A percentile compares a stretch with the other conserved stretches of the same genome.
Conservation (phyloP, 2,113 vertebrate genomes). For the Hyla sarda region DNA sequence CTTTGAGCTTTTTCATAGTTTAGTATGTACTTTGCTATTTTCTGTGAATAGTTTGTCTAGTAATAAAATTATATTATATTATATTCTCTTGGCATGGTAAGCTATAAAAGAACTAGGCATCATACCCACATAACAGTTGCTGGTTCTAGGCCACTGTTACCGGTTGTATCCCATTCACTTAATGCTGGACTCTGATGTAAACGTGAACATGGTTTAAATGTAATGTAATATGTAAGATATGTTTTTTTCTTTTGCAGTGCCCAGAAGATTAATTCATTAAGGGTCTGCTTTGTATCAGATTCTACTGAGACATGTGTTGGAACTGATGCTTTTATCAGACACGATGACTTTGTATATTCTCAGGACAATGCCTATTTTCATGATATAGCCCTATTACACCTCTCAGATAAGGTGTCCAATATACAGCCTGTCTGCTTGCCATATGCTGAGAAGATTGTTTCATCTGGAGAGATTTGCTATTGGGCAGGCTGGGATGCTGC, state of each 20-base stretch:
- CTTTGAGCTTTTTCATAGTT: too few species aligned
- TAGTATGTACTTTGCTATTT: too few species aligned
- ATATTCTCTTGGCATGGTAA: too few species aligned
- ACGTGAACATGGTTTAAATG: background rate
- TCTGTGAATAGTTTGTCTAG: too few species aligned
- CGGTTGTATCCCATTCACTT: too few species aligned
- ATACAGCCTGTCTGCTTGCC: conserved; percentile 74
- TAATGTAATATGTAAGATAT: background rate
- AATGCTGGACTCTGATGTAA: too few species aligned
- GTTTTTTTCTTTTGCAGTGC: conserved; percentile 5
- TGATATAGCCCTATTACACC: conserved; percentile 72
- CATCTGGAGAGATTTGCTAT: conserved; percentile 67
- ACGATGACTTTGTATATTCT: conserved; percentile 69
- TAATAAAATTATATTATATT: too few species aligned
- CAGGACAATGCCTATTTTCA: conserved; percentile 67
- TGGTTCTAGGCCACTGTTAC: too few species aligned
- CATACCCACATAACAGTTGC: too few species aligned
- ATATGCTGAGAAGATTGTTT: conserved; percentile 60
- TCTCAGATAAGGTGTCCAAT: conserved; percentile 68
- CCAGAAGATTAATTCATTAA: background rate
- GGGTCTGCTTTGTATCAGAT: conserved; percentile 13
- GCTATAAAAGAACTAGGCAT: too few species aligned
- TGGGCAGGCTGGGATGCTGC: conserved; percentile 74
- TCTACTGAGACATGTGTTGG: conserved; percentile 65
- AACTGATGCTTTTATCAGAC: conserved; percentile 68